These are phyloP conservation scores for cattle (Bos taurus) DNA, from an alignment of 2,113 vertebrate species.

Conservation along the genomic window ARS-UCD2.0 NC_037349.1:38848501-38849000, in stretches of 20 bases:
- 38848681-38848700: background rate
- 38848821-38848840: background rate
- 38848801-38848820: background rate
- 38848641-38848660: background rate
- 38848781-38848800: no score
- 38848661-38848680: background rate
- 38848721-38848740: background rate
- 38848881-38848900: background rate
- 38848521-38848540: fast-evolving
- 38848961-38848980: background rate
- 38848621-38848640: background rate
- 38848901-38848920: background rate
- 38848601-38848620: background rate
- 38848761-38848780: background rate
- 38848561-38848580: background rate
- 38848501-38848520: background rate
- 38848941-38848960: background rate
- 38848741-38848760: background rate
- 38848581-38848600: background rate
- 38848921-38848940: background rate
- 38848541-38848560: background rate
- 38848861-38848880: background rate
- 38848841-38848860: background rate
- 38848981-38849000: background rate
- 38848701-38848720: background rate